These are phyloP conservation scores for Bicyclus anynana DNA, from an alignment of 1,140 invertebrate species.

Conservation along the genomic window DNA sequence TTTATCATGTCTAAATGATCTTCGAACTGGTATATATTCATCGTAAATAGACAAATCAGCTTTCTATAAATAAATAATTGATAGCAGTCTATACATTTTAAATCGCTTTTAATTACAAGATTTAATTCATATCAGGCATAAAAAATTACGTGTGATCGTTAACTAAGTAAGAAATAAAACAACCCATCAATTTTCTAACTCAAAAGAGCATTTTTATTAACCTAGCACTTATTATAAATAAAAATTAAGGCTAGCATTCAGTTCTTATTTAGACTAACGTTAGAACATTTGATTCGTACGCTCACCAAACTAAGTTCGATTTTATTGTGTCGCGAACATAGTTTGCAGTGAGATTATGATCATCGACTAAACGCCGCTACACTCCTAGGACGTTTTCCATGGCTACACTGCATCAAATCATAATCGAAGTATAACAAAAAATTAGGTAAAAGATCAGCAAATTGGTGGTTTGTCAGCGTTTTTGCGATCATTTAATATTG, in stretches of 20 bases:
- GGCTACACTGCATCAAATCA: not conserved
- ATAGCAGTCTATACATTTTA: no score
- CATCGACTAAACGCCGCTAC: conserved; percentile 13
- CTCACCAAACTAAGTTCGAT: conserved; percentile 10
- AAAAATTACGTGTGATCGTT: not conserved
- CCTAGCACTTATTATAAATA: conserved; percentile 72
- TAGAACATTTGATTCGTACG: conserved; percentile 31
- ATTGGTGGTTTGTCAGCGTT: no score
- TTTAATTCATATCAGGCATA: no score
- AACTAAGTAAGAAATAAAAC: conserved; percentile 47
- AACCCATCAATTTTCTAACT: conserved; percentile 66
- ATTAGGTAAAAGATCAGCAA: no score
- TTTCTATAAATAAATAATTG: no score
- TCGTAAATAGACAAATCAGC: no score
- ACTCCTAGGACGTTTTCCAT: conserved; percentile 6
- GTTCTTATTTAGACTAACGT: conserved; percentile 69
- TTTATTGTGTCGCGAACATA: not conserved
- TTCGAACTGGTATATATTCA: no score
- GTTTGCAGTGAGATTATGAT: conserved; percentile 1
- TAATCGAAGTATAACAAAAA: not conserved
- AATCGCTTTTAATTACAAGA: no score
- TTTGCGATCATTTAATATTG: no score
- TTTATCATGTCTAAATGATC: no score
- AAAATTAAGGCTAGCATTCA: conserved; percentile 74
- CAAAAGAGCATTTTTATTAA: conserved; percentile 73